These are phyloP conservation scores for Propithecus deckenii DNA, from an alignment of 2,797 vertebrate species.

Conservation along the genomic window DNA sequence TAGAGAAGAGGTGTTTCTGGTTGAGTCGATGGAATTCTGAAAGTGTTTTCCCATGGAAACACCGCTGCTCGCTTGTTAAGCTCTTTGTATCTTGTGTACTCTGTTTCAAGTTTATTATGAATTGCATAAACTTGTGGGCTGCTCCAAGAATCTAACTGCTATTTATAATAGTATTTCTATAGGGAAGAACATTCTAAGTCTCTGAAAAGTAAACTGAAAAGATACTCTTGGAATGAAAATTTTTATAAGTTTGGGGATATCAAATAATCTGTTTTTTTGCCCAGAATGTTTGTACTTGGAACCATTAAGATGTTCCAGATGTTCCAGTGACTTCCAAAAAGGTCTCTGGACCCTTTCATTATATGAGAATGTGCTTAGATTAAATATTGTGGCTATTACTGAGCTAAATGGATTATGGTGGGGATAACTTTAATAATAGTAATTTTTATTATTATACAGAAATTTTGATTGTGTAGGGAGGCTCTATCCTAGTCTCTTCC, in stretches of 20 bases:
- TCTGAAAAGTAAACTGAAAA: constrained; percentile 3
- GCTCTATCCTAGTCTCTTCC: background rate
- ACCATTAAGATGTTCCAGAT: constrained; percentile 20
- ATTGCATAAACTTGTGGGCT: background rate
- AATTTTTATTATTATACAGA: background rate
- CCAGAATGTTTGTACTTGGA: constrained; percentile 24
- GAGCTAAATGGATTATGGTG: background rate
- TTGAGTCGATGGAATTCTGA: background rate
- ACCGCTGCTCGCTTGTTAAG: background rate
- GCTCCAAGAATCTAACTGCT: background rate
- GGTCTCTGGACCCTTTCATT: background rate
- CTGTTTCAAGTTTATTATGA: background rate
- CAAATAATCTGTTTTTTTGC: background rate
- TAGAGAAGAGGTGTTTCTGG: background rate
- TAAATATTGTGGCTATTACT: background rate
- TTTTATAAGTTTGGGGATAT: constrained; percentile 26
- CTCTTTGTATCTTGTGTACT: background rate
- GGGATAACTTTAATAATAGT: background rate
- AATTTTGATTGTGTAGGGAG: background rate
- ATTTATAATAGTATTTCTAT: constrained; percentile 17
- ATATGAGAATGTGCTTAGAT: background rate
- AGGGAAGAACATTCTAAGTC: background rate
- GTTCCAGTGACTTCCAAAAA: background rate
- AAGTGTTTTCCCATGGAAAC: background rate
- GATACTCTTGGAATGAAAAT: background rate